A percentile compares a stretch with the other conserved stretches of the same genome.
Conservation (phyloP, 2,888 invertebrate species). For the Pandemis cinnamomeana region DNA sequence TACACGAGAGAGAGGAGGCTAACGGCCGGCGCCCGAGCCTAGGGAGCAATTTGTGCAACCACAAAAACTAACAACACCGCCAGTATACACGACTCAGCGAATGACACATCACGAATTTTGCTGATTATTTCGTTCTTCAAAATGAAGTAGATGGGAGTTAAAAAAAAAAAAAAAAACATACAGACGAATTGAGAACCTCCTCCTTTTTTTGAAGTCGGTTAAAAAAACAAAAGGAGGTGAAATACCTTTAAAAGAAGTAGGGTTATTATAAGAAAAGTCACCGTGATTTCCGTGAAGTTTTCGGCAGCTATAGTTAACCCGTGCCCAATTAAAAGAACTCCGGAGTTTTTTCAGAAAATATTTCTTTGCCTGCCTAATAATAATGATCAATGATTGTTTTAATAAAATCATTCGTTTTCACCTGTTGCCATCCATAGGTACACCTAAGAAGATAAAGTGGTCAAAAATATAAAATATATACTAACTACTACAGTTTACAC, state of each 20-base stretch:
- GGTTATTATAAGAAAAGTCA: constrained; percentile 12
- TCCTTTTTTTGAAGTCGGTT: no score
- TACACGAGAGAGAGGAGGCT: constrained; percentile 48
- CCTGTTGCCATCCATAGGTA: background rate
- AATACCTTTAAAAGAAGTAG: background rate
- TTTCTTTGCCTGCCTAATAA: background rate
- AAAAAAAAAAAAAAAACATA: background rate
- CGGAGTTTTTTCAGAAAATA: background rate
- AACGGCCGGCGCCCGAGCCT: constrained; percentile 54
- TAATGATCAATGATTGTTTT: background rate
- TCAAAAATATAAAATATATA: background rate
- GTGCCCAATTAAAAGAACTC: constrained; percentile 1
- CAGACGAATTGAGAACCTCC: no score
- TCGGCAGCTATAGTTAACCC: constrained; percentile 13
- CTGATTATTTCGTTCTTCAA: background rate
- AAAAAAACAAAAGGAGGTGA: background rate
- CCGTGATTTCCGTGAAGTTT: constrained; percentile 7
- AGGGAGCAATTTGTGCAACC: constrained; percentile 62
- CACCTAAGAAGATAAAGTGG: background rate
- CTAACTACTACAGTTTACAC: background rate
- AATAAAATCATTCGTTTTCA: background rate
- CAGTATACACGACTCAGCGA: constrained; percentile 46
- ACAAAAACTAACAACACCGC: constrained; percentile 65
- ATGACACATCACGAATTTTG: background rate
- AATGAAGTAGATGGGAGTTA: background rate